Evolutionary conservation across 2,113 vertebrate genomes (phyloP).

Genomic region (Mobula hypostoma): DNA sequence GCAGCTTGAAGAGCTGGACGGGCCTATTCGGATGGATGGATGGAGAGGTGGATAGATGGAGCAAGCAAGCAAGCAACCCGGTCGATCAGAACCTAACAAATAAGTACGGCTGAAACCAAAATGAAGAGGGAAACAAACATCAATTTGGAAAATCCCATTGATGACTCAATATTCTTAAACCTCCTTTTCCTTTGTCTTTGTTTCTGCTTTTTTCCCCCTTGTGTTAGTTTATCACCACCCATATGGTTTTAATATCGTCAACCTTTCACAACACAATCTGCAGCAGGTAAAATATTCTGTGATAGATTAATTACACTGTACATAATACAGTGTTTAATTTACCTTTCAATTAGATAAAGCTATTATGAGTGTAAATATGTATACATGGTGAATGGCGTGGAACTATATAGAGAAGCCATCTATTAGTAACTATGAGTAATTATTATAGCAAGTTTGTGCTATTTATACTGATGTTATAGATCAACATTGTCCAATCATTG

Average conservation of each 20-base stretch:
- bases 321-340: neutral
- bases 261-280: neutral
- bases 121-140: neutral
- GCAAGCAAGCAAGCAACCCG: no score
- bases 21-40: no score
- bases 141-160: neutral
- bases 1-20: no score
- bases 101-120: neutral
- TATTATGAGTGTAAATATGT: neutral
- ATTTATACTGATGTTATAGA: neutral
- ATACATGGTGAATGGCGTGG: neutral
- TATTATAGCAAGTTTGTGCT: neutral
- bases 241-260: neutral
- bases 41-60: no score
- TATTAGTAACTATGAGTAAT: neutral
- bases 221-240: neutral
- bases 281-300: neutral
- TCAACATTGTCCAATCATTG: neutral
- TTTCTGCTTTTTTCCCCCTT: neutral
- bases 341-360: neutral
- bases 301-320: neutral
- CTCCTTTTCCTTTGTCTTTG: neutral
- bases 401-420: neutral
- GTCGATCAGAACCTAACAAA: neutral
- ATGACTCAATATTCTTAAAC: neutral